Base-by-base conservation (phyloP, 2,797 vertebrate genomes). In the Sebastes ruberrimus region DNA sequence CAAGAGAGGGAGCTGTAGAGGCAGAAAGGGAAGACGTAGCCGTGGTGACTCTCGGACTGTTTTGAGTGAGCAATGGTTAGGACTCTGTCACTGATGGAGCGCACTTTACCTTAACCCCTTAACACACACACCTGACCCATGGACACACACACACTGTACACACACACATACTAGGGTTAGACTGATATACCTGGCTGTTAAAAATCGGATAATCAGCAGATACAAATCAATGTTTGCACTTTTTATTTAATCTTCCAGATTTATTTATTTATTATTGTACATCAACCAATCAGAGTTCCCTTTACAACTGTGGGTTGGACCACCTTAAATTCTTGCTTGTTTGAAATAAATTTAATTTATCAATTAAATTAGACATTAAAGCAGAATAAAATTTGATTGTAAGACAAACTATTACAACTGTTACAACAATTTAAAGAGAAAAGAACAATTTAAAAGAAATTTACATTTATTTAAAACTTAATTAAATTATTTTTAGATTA, bases 101-200 rank as follows among this genome's bases (percentile, higher is more conserved):
- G 93, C 94, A 95, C 95, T 96, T 96, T 96, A 96, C 90, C 91
- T 74, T 42, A 80, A 85, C 83, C 76, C 49, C 49, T 53, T n/a
- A 53, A 53, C 89, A 52, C 65, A 52, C 65, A 52, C 65, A 49
- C 77, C 61, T 61, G 25, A 63, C 56, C 10, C 64, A 25, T 11
- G 8, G 2, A 64, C 67, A 70, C 46, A 71, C 35, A 60, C 38
- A 76, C 67, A 76, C 35, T 46, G 42, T 46, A 74, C 33, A 61
- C 62, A 66, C 52, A 20, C 35, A 69, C 33, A 65, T 65, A 64
- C 22, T n/a, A 38, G 33, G 59, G 42, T 80, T 33, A 28, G 22
- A 74, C 71, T 66, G 77, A 83, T 30, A 27, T 7, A 59, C 13
- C 27, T n/a, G 59, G 25, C 69, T 66, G 27, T n/a, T 25, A 22